Conservation (phyloP, 2,888 invertebrate genomes). For the Oscheius sp. region DNA sequence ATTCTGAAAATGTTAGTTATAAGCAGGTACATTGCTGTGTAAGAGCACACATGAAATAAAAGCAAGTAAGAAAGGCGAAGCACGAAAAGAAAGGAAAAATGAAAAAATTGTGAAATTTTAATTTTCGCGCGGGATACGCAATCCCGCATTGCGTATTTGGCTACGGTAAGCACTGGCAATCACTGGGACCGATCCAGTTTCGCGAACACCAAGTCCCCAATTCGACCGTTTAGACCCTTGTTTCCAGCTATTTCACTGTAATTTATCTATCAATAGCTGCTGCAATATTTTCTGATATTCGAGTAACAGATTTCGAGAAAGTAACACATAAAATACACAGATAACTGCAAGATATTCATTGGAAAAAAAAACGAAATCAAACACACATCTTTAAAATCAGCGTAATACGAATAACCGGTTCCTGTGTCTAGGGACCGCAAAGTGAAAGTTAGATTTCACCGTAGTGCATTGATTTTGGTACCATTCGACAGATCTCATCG, state of each 20-base stretch:
- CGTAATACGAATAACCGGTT: too few species aligned
- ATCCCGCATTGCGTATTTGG: constrained; percentile 14
- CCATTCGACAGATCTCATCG: too few species aligned
- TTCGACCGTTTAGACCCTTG: constrained; percentile 11
- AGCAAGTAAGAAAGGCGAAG: not conserved
- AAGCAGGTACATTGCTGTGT: not conserved
- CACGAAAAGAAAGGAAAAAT: not conserved
- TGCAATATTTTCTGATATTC: too few species aligned
- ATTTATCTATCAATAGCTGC: not conserved
- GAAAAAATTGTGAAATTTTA: constrained; percentile 5
- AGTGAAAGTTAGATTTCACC: too few species aligned
- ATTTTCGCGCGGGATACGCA: constrained; percentile 15
- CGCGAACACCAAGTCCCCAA: constrained; percentile 15
- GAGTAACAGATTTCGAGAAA: too few species aligned
- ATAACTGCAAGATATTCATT: too few species aligned
- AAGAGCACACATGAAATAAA: constrained; percentile 5
- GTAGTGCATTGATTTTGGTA: too few species aligned
- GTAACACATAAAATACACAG: too few species aligned
- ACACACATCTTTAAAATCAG: too few species aligned
- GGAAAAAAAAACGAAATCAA: too few species aligned
- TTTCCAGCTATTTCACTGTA: not conserved
- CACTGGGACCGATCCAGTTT: constrained; percentile 32
- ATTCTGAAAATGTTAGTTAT: not conserved
- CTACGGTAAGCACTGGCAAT: constrained; percentile 24
- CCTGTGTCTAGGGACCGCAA: too few species aligned